phyloP scores from a whole-genome alignment of 2,888 invertebrate genomes.

The Caenorhabditis wallacei region DNA sequence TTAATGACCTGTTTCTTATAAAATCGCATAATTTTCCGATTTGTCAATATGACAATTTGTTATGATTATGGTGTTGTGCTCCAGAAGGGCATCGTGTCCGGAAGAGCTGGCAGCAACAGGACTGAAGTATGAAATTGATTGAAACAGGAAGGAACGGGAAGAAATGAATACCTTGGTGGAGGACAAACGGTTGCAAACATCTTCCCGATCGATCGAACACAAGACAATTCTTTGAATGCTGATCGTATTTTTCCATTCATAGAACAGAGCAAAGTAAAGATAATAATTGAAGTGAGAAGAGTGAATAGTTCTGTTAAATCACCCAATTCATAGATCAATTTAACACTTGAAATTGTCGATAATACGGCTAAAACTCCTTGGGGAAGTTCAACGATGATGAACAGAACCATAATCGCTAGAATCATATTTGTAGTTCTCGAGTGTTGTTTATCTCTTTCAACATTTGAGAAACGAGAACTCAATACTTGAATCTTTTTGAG shows the following conservation, averaged over 20 bases:
- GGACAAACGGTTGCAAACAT: constrained; percentile 50
- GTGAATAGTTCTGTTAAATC: constrained; percentile 81
- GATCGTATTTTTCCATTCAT: constrained; percentile 77
- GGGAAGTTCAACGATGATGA: constrained; percentile 80
- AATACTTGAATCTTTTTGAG: constrained; percentile 75
- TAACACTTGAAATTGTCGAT: constrained; percentile 68
- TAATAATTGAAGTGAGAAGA: constrained; percentile 78
- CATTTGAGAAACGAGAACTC: constrained; percentile 75
- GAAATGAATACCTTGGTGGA: constrained; percentile 45
- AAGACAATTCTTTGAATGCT: constrained; percentile 67
- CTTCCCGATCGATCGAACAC: constrained; percentile 52
- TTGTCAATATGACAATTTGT: constrained; percentile 67
- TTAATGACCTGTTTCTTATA: constrained; percentile 26
- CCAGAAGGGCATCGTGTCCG: constrained; percentile 59
- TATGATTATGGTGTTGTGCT: constrained; percentile 65
- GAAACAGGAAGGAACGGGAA: too few relatives aligned
- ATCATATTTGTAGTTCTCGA: constrained; percentile 80
- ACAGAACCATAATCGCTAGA: constrained; percentile 79
- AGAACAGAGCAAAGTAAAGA: constrained; percentile 78
- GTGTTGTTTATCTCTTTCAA: constrained; percentile 78
- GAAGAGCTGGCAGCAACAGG: constrained; percentile 53
- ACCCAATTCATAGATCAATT: constrained; percentile 72
- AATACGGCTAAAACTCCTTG: constrained; percentile 78
- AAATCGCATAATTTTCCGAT: constrained; percentile 62
- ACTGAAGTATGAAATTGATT: constrained; percentile 27